These are phyloP conservation scores for Drosophila tanythrix DNA, from an alignment of 2,888 invertebrate genomes.

Conservation along the genomic window DNA sequence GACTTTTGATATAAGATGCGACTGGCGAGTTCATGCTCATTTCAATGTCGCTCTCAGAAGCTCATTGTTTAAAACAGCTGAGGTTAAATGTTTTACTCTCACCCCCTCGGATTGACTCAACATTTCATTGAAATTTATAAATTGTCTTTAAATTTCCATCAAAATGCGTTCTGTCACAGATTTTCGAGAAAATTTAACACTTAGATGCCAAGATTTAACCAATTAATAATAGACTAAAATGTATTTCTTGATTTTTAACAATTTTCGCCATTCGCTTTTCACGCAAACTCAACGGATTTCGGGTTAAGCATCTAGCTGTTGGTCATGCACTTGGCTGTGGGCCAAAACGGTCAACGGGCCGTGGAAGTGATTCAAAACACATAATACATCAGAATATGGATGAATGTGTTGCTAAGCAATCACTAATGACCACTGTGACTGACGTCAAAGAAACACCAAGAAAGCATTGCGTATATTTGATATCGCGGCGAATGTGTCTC, in stretches of 20 bases:
- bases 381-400: neutral
- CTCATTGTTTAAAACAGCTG: neutral
- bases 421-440: constrained; percentile 26
- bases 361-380: constrained; percentile 42
- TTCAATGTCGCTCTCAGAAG: constrained; percentile 14
- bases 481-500: constrained; percentile 7
- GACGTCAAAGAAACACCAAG: constrained; percentile 37
- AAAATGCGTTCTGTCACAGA: constrained; percentile 44
- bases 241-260: constrained; percentile 21
- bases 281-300: constrained; percentile 44
- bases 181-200: constrained; percentile 35
- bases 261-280: constrained; percentile 44
- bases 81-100: constrained; percentile 20
- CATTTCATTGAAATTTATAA: constrained; percentile 31
- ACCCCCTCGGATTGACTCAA: constrained; percentile 14
- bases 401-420: constrained; percentile 14
- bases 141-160: constrained; percentile 23
- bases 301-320: constrained; percentile 35
- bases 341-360: constrained; percentile 67
- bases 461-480: constrained; percentile 35
- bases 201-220: constrained; percentile 14
- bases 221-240: constrained; percentile 19
- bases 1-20: constrained; percentile 23
- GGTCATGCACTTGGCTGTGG: constrained; percentile 47
- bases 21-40: constrained; percentile 31